Evolutionary conservation across 2,797 vertebrate genomes (phyloP).

Genomic region (Xenentodon cancila): DNA sequence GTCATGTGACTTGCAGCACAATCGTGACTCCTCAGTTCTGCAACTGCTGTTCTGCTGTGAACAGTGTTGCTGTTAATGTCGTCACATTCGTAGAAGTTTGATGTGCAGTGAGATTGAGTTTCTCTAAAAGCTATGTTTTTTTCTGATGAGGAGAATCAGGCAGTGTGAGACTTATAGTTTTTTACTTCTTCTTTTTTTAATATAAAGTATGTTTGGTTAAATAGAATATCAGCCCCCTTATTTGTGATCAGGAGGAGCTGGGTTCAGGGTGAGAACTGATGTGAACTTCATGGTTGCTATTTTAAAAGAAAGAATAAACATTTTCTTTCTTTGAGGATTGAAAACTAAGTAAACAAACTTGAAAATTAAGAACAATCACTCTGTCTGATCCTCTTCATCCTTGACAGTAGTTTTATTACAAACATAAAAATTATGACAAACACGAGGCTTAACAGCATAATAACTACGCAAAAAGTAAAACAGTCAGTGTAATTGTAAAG

Average conservation of each 20-base stretch:
- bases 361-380: neutral
- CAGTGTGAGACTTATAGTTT: neutral
- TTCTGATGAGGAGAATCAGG: slow-evolving; percentile 19
- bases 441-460: neutral
- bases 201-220: slow-evolving; percentile 1
- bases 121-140: neutral
- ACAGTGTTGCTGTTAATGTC: neutral
- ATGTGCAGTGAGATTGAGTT: too few relatives aligned
- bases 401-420: neutral
- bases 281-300: neutral
- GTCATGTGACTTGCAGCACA: slow-evolving; percentile 24
- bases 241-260: slow-evolving; percentile 10
- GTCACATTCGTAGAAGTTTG: neutral
- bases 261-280: slow-evolving; percentile 11
- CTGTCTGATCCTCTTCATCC: slow-evolving; percentile 3
- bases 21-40: slow-evolving; percentile 23
- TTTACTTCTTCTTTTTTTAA: neutral
- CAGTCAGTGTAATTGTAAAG: neutral
- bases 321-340: neutral
- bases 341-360: neutral
- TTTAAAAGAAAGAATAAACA: too few relatives aligned
- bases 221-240: slow-evolving; percentile 32
- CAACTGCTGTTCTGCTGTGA: slow-evolving; percentile 6
- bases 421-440: neutral
- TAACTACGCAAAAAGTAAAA: slow-evolving; percentile 8